Evolutionary conservation across 2,113 vertebrate species (phyloP), one percentile per base, ranked within the genome.

Genomic region (Cynoglossus semilaevis): DNA sequence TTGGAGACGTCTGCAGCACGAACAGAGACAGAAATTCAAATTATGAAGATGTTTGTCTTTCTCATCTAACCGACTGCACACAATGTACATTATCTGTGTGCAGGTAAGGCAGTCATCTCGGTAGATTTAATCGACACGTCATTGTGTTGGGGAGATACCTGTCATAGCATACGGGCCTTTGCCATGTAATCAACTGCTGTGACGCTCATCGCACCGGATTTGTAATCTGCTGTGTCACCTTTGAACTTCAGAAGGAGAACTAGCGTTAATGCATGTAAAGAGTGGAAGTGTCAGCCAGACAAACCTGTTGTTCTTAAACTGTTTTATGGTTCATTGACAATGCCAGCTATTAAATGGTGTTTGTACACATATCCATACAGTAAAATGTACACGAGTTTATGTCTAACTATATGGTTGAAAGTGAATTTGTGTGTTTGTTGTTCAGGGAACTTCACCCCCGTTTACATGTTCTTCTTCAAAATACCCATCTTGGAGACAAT

Each of bases 151-250:
- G 22, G 22, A 29, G 22, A 29, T 29, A 76, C 58, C 53, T 74
- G 74, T 71, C 59, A 22, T 8, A 47, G 63, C 70, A 43, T 10
- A 65, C 22, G 22, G 22, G 22, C 22, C 22, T 29, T 29, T 29
- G 22, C 58, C 49, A 53, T 70, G 51, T 52, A 50, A 76, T 73
- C 69, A 63, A 58, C 65, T 36, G 54, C 52, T 68, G 45, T 58
- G 58, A 74, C 67, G 1, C 17, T 36, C 51, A 8, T 15, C 13
- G 7, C 5, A 44, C 7, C 10, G 35, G 46, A 58, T 59, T 40
- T 47, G 41, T 44, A 29, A 19, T 9, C 47, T 35, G 53, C 16
- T 11, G 18, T 16, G 62, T 68, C 69, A 41, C 1, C 38, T 41
- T 14, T 29, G 6, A 14, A 41, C 10, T 41, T 7, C 10, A 11